These are phyloP conservation scores for Crypturellus tataupa DNA, from an alignment of 2,797 vertebrate genomes.

Conservation along the genomic window DNA sequence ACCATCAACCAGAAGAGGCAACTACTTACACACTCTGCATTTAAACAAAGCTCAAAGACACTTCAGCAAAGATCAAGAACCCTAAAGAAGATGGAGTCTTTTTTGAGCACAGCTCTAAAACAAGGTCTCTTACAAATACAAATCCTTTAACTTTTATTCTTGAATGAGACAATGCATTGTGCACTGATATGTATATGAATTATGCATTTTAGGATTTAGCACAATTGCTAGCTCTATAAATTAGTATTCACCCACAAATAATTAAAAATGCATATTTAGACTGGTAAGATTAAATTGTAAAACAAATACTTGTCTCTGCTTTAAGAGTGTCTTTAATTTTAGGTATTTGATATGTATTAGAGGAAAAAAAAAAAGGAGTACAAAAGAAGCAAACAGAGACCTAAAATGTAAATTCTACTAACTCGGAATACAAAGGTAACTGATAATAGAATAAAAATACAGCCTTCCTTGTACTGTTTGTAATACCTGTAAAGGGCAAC, in stretches of 20 bases:
- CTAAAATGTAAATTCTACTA: background rate
- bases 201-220: background rate
- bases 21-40: background rate
- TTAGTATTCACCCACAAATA: background rate
- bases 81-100: background rate
- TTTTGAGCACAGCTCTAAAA: background rate
- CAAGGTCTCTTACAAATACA: background rate
- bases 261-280: background rate
- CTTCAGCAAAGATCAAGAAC: background rate
- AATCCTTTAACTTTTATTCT: background rate
- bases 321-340: background rate
- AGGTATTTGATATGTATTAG: background rate
- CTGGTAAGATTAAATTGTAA: background rate
- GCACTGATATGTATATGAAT: background rate
- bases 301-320: background rate
- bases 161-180: background rate
- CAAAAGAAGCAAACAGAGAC: background rate
- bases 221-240: background rate
- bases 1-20: background rate
- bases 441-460: background rate
- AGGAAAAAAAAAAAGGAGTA: background rate
- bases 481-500: constrained; percentile 72
- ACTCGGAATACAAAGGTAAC: background rate
- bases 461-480: background rate
- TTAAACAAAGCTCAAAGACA: background rate